Base-by-base conservation (phyloP, 2,888 invertebrate species). In the Hedychridium roseum region DNA sequence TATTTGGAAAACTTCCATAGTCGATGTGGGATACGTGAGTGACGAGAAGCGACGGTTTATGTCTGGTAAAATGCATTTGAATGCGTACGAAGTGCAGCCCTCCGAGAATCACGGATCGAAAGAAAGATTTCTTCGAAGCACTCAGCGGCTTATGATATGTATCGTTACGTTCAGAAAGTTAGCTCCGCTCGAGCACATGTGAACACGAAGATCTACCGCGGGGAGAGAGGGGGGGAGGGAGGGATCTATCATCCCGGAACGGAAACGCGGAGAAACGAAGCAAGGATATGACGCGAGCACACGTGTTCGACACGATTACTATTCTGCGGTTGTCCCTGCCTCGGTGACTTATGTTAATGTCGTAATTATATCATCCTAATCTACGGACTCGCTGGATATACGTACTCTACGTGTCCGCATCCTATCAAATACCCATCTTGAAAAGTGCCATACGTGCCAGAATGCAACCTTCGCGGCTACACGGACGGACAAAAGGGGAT, bases 331-430 rank as follows among this genome's bases (percentile, higher is more conserved):
- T 62, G 76, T 73, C 57, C 64, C 63, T 64, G 67, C 57, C 70
- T 53, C 71, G 72, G 68, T 76, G 76, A 78, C 77, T 78, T 78
- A 78, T 78, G 78, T 76, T 78, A 78, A 78, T 76, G 71, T 67
- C 68, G 74, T 76, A 78, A 78, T 78, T 78, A 78, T 78, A 78
- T 78, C 77, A 74, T 73, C 72, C 74, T 76, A 77, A 78, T 78
- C 78, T 78, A 71, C 70, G 66, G 64, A 64, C 65, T 71, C 66
- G 68, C 65, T 42, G 49, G 18, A 52, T 65, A 67, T 70, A 68
- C 65, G 64, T 70, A 69, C 55, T 56, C 68, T 73, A 74, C 76
- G 75, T 71, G 73, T 71, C 66, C 69, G 54, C 68, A 57, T 75
- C 72, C 70, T 77, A 78, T 78, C 78, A 73, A 77, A 76, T 73